Evolutionary conservation across 2,888 invertebrate genomes (phyloP).

Genomic region (Prionchulus punctatus): DNA sequence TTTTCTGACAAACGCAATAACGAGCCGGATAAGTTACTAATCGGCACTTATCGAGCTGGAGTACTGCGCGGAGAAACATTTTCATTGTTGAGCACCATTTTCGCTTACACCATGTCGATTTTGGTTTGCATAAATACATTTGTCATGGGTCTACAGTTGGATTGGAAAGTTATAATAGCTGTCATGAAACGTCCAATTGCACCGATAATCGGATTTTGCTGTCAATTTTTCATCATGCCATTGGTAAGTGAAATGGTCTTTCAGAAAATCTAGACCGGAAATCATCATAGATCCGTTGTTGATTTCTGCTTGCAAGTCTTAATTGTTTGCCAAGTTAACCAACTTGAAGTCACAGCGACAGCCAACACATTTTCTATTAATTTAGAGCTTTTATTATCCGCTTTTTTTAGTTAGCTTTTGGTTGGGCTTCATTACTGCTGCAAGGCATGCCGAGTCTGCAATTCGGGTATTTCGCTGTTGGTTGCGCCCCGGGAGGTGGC

Average conservation of each 20-base stretch:
- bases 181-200: constrained; percentile 35
- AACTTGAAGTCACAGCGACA: too few species aligned
- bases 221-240: constrained; percentile 40
- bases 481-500: constrained; percentile 48
- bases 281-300: too few species aligned
- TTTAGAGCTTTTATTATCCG: too few species aligned
- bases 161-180: constrained; percentile 31
- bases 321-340: too few species aligned
- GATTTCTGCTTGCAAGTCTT: too few species aligned
- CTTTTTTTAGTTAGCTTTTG: not conserved
- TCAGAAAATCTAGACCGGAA: not conserved
- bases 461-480: constrained; percentile 37
- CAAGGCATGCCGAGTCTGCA: constrained; percentile 16
- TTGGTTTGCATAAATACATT: constrained; percentile 34
- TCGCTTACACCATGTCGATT: constrained; percentile 28
- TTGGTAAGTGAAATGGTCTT: constrained; percentile 31
- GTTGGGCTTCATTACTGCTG: not conserved
- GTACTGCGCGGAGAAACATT: not conserved
- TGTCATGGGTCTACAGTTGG: constrained; percentile 39
- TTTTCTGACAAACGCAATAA: too few species aligned
- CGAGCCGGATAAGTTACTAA: too few species aligned
- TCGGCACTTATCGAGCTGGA: too few species aligned
- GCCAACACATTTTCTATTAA: too few species aligned
- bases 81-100: constrained; percentile 16
- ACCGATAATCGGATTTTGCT: constrained; percentile 36